phyloP scores from a whole-genome alignment of 2,113 vertebrate genomes.

The Rhinolophus sinicus region DNA sequence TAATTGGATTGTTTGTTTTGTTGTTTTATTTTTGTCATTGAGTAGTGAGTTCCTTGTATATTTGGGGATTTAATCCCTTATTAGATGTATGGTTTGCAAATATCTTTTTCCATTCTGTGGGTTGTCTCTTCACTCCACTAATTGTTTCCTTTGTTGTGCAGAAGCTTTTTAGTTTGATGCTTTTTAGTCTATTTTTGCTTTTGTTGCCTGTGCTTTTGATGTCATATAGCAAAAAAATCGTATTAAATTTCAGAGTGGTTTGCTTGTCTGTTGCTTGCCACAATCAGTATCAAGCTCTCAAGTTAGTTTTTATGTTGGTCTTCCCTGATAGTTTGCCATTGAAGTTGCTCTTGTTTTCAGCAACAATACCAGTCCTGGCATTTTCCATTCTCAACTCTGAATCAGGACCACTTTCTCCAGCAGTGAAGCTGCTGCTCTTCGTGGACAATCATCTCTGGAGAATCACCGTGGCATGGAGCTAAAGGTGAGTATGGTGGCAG shows the following conservation, averaged over 20 bases:
- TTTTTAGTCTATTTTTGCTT: background rate
- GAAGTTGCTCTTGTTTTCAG: background rate
- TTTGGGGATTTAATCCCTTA: no score
- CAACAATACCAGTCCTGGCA: background rate
- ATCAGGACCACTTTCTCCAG: background rate
- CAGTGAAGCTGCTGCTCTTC: background rate
- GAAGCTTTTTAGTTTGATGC: background rate
- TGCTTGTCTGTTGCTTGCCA: background rate
- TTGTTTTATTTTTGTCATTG: background rate
- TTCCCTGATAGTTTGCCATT: background rate
- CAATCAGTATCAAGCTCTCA: background rate
- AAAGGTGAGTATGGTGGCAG: background rate
- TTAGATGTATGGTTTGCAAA: no score
- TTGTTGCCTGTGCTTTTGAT: background rate
- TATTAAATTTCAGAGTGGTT: background rate
- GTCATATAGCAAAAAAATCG: background rate
- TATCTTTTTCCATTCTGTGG: background rate
- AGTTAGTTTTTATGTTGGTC: background rate
- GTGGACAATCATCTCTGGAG: background rate
- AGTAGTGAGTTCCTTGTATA: no score
- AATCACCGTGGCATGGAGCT: background rate
- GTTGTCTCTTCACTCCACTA: background rate
- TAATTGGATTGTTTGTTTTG: no score
- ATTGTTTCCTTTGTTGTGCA: background rate
- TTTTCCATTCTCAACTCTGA: background rate